Evolutionary conservation across 2,888 invertebrate species (phyloP).

Genomic region (Machimus rusticus): DNA sequence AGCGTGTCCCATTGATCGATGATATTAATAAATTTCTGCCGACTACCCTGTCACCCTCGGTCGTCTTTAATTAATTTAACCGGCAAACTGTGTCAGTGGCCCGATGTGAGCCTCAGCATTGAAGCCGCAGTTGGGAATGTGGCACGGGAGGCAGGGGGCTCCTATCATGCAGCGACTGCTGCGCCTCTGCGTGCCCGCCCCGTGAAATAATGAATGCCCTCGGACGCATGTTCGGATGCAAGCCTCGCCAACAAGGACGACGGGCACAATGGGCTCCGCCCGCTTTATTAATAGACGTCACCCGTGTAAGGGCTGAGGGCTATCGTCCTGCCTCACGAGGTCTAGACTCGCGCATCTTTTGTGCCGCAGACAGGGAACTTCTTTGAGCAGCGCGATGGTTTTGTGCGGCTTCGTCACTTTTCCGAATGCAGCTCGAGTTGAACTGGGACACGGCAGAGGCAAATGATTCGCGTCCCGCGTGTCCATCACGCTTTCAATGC

Average conservation of each 20-base stretch:
- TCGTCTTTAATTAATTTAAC: slow-evolving; percentile 27
- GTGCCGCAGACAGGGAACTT: not conserved
- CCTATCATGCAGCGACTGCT: not conserved
- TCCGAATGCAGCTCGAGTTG: not conserved
- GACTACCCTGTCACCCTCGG: slow-evolving; percentile 22
- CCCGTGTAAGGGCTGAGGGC: not conserved
- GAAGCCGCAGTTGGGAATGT: too few species aligned
- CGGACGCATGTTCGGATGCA: slow-evolving; percentile 11
- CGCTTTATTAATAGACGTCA: not conserved
- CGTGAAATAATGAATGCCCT: slow-evolving; percentile 2
- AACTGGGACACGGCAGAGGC: not conserved
- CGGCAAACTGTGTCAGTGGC: slow-evolving; percentile 6
- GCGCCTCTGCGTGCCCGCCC: not conserved
- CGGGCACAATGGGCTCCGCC: not conserved
- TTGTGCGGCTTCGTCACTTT: not conserved
- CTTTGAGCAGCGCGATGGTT: not conserved
- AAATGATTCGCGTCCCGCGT: not conserved
- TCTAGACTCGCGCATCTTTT: not conserved
- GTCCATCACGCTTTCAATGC: not conserved
- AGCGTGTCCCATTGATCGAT: slow-evolving; percentile 9
- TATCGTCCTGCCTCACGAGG: not conserved
- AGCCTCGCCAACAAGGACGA: not conserved
- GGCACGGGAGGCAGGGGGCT: not conserved
- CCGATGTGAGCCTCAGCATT: not conserved
- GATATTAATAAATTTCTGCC: slow-evolving; percentile 32